Conservation (phyloP, 1,140 invertebrate genomes). For the Danaus melanippus region DNA sequence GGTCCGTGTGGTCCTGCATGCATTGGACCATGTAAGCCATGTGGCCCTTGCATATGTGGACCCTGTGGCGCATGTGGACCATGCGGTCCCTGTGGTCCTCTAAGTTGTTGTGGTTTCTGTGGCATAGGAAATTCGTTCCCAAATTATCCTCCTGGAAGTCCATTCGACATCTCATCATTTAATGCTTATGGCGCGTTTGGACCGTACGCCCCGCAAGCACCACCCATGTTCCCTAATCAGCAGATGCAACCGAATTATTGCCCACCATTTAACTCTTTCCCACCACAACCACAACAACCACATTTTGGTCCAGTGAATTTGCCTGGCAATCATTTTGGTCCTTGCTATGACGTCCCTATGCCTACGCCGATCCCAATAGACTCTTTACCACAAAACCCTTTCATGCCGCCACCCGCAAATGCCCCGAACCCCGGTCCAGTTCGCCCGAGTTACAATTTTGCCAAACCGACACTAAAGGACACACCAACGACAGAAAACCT, state of each 20-base stretch:
- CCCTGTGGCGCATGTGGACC: slow-evolving; percentile 1
- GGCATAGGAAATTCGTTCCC: background rate
- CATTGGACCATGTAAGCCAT: slow-evolving; percentile 8
- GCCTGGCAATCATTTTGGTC: slow-evolving; percentile 6
- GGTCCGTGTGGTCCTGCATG: slow-evolving; percentile 18
- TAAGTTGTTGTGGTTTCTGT: slow-evolving; percentile 17
- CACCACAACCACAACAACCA: background rate
- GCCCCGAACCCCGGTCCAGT: background rate
- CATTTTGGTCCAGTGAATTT: background rate
- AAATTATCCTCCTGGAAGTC: too few relatives aligned
- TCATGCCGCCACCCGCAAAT: background rate
- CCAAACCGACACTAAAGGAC: background rate
- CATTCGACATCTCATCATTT: too few relatives aligned
- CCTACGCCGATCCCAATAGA: slow-evolving; percentile 2
- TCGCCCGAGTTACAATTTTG: background rate
- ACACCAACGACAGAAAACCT: slow-evolving; percentile 4
- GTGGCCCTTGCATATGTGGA: background rate
- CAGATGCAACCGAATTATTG: background rate
- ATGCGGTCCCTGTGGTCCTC: slow-evolving; percentile 15
- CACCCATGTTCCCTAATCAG: background rate
- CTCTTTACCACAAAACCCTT: background rate
- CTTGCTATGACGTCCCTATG: slow-evolving; percentile 12
- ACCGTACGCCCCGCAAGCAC: background rate
- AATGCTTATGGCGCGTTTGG: too few relatives aligned
- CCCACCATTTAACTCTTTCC: background rate